phyloP scores from a whole-genome alignment of 2,113 vertebrate genomes.

The Circaetus gallicus region DNA sequence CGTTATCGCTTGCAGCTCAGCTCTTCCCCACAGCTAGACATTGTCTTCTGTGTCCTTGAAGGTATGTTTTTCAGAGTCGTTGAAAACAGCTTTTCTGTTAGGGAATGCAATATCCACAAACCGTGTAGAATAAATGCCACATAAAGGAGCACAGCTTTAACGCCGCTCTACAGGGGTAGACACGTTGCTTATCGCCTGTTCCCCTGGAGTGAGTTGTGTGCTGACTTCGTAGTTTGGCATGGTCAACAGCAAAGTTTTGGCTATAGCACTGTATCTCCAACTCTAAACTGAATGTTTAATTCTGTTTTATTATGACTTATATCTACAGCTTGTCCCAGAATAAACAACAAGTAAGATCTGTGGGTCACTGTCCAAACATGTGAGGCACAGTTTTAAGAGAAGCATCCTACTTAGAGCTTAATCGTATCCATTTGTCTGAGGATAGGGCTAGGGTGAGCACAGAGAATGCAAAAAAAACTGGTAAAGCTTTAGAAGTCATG shows the following conservation, averaged over 20 bases:
- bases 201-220: neutral
- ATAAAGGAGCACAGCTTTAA: neutral
- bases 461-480: neutral
- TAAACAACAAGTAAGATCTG: neutral
- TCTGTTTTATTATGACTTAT: neutral
- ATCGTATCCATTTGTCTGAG: fast-evolving
- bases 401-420: neutral
- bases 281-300: neutral
- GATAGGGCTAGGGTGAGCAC: neutral
- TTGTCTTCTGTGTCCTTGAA: neutral
- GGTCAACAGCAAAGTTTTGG: neutral
- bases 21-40: neutral
- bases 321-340: neutral
- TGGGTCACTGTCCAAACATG: neutral
- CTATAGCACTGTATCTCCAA: neutral
- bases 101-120: neutral
- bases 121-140: neutral
- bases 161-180: neutral
- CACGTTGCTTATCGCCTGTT: fast-evolving
- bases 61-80: fast-evolving
- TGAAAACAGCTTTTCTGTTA: neutral
- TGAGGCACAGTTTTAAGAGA: neutral
- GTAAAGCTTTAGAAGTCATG: neutral
- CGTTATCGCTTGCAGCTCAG: neutral
- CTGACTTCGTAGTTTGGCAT: neutral